Conservation (phyloP, 2,113 vertebrate genomes). For the Cebidichthys violaceus region DNA sequence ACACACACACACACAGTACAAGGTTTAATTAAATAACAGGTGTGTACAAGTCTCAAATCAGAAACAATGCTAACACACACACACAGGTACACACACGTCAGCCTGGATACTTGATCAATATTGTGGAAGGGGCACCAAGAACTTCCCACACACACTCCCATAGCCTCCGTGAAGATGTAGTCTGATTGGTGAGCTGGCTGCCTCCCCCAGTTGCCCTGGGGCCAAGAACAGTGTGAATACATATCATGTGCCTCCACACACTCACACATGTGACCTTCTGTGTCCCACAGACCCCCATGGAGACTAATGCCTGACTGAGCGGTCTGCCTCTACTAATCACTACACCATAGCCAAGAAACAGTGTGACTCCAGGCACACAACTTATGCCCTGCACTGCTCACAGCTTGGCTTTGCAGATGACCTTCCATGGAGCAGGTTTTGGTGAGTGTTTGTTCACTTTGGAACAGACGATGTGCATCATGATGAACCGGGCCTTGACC, state of each 20-base stretch:
- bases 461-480: conserved; percentile 78
- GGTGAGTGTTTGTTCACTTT: conserved; percentile 51
- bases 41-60: neutral
- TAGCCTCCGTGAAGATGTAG: conserved; percentile 30
- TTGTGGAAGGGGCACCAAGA: neutral
- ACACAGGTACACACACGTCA: neutral
- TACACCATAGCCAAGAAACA: conserved; percentile 41
- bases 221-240: conserved; percentile 57
- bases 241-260: conserved; percentile 6
- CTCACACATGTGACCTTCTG: conserved; percentile 24
- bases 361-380: conserved; percentile 33
- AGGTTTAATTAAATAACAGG: neutral
- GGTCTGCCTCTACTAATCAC: conserved; percentile 33
- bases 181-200: conserved; percentile 49
- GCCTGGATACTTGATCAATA: neutral
- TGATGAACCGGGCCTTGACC: conserved; percentile 66
- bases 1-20: neutral
- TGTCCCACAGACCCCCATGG: conserved; percentile 31
- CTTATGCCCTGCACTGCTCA: conserved; percentile 44
- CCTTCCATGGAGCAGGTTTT: conserved; percentile 67
- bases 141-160: conserved; percentile 5
- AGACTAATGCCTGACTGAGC: conserved; percentile 37
- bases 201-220: conserved; percentile 44
- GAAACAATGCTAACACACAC: neutral
- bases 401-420: conserved; percentile 74